Evolutionary conservation across 1,140 invertebrate species (phyloP).

Genomic region (Drosophila quadrilineata): DNA sequence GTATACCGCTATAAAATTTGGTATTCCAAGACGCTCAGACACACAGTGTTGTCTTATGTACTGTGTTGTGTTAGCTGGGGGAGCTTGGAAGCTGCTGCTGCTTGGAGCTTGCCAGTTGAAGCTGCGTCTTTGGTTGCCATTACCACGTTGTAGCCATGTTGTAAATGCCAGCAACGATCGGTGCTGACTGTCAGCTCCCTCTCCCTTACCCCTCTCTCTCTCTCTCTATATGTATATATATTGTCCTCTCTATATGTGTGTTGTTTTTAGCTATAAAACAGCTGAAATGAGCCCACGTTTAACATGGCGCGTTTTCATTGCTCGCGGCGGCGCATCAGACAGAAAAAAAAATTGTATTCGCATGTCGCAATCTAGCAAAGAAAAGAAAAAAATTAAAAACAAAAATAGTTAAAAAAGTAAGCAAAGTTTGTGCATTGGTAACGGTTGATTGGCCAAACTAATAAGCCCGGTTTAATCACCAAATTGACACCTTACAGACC

Average conservation of each 20-base stretch:
- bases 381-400: too few species aligned
- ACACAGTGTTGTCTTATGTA: conserved; percentile 10
- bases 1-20: conserved; percentile 79
- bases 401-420: too few species aligned
- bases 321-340: conserved; percentile 56
- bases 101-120: conserved; percentile 11
- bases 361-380: conserved; percentile 14
- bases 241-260: conserved; percentile 68
- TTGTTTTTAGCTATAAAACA: too few species aligned
- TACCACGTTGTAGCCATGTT: conserved; percentile 78
- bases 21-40: conserved; percentile 72
- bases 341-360: conserved; percentile 22
- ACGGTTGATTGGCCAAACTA: too few species aligned
- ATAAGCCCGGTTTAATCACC: too few species aligned
- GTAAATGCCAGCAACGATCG: conserved; percentile 73
- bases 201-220: not conserved
- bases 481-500: too few species aligned
- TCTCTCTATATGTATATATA: conserved; percentile 2
- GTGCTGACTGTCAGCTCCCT: conserved; percentile 28
- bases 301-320: conserved; percentile 72
- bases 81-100: too few species aligned
- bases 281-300: conserved; percentile 73
- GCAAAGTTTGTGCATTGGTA: too few species aligned
- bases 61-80: too few species aligned
- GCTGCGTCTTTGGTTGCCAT: conserved; percentile 44